Evolutionary conservation across 2,888 invertebrate species (phyloP), one percentile per base, ranked within the genome.

Genomic region (Epistrophella euchroma): DNA sequence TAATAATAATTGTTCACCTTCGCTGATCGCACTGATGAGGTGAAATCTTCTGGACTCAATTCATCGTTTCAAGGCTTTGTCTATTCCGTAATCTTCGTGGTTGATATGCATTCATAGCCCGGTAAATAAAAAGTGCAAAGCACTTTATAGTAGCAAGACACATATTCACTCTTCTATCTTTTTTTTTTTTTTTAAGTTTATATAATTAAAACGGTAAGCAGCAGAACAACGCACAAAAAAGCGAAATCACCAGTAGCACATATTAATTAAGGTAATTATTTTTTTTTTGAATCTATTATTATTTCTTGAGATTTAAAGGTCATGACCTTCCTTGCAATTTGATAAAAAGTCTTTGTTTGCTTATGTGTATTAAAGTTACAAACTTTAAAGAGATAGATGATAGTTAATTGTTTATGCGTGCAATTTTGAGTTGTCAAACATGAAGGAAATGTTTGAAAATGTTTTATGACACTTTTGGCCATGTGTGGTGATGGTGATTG

Each of bases 1-100:
- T 88, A 88, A 80, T 35, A 35, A 35, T 35, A 15, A 15, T 88
- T 89, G 90, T 91, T 91, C 89, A 90, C 89, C 90, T 91, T 91
- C 91, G 91, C 89, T 92, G 91, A 89, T 88, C 90, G 89, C 88
- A 90, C 90, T 92, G 91, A 92, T 91, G 90, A 91, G 92, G 91
- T 90, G 91, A 91, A 91, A 91, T 91, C 91, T 90, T 90, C 88
- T 88, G 82, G 88, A 86, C 76, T 70, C 80, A 75, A 80, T 85
- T 47, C 6, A 37, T 47, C 72, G 17, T 72, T 76, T 60, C 76
- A 80, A 85, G 84, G 84, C 60, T 45, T 76, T n/a, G 13, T 52
- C 11, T 60, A 76, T 85, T 85, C 72, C 84, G 80, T 80, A 85
- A 85, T 76, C 68, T 40, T 22, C 35, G 68, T 50, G 28, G 43